Percentiles rank a stretch among this genome's conserved stretches.
phyloP scores from a whole-genome alignment of 2,113 vertebrate species.

The Myrmecobius fasciatus region DNA sequence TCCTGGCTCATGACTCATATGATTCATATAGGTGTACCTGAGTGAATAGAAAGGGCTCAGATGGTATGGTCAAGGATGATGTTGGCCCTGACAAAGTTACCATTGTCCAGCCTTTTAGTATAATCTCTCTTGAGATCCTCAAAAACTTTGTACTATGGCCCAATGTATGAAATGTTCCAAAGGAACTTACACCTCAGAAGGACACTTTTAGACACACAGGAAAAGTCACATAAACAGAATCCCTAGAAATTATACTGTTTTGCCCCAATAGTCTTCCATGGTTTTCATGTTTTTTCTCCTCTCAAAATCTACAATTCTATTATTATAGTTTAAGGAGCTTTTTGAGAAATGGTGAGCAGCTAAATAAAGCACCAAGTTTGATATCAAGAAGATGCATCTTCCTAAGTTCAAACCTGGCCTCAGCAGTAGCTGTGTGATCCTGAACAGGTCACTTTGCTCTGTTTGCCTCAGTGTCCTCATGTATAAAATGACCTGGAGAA shows the following conservation, averaged over 20 bases:
- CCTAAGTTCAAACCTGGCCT: too few relatives aligned
- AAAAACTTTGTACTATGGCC: background rate
- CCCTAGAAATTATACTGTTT: background rate
- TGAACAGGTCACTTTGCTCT: too few relatives aligned
- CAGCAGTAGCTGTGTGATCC: too few relatives aligned
- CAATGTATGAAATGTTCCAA: background rate
- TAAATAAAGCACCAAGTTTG: too few relatives aligned
- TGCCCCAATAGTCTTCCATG: background rate
- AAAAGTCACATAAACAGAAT: background rate
- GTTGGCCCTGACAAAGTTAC: background rate
- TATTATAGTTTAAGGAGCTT: background rate
- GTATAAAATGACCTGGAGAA: constrained; percentile 6
- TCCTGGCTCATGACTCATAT: background rate
- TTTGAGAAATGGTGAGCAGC: background rate
- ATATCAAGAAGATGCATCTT: too few relatives aligned
- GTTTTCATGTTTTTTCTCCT: background rate
- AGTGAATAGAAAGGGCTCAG: background rate
- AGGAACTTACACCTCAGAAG: background rate
- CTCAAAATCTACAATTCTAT: background rate
- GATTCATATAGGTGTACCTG: background rate
- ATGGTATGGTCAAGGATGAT: background rate
- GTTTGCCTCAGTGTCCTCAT: too few relatives aligned
- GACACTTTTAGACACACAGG: background rate
- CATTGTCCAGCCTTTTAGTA: background rate
- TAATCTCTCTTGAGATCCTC: background rate